phyloP scores from a whole-genome alignment of 2,797 vertebrate species.

The Rachycentron canadum region DNA sequence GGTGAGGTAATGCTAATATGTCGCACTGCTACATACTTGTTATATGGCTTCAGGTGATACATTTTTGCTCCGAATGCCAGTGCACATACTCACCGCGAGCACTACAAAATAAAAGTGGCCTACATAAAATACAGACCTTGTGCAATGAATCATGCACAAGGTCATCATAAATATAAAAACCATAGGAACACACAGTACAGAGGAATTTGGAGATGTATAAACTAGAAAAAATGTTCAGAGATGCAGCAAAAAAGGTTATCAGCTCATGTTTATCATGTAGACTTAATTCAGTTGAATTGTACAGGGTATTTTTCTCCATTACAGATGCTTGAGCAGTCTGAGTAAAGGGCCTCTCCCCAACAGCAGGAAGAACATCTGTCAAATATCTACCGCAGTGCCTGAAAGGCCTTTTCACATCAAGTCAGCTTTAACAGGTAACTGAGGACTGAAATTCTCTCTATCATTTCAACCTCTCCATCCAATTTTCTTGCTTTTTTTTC shows the following conservation, averaged over 20 bases:
- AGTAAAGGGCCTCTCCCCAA: constrained; percentile 44
- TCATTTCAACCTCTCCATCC: constrained; percentile 60
- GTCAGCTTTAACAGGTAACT: constrained; percentile 66
- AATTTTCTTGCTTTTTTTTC: constrained; percentile 38
- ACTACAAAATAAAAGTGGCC: background rate
- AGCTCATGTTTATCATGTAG: constrained; percentile 17
- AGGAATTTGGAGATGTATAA: background rate
- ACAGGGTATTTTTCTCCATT: constrained; percentile 37
- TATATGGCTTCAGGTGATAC: constrained; percentile 37
- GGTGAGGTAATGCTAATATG: constrained; percentile 48
- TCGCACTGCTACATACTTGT: constrained; percentile 29
- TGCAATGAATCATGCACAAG: constrained; percentile 18
- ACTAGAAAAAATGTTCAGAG: background rate
- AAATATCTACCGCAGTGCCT: constrained; percentile 63
- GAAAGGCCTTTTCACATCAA: constrained; percentile 66
- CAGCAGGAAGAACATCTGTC: constrained; percentile 63
- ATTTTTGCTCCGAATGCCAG: constrained; percentile 23
- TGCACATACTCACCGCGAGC: constrained; percentile 3
- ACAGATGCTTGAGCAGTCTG: constrained; percentile 34
- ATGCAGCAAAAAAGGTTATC: background rate
- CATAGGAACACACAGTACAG: background rate
- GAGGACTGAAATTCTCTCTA: constrained; percentile 53
- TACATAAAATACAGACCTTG: constrained; percentile 13
- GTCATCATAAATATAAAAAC: constrained; percentile 2
- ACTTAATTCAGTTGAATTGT: constrained; percentile 37